A percentile compares a stretch with the other conserved stretches of the same genome.
These are phyloP conservation scores for Manacus vitellinus DNA, from an alignment of 2,113 vertebrate species.

Conservation along the genomic window DNA sequence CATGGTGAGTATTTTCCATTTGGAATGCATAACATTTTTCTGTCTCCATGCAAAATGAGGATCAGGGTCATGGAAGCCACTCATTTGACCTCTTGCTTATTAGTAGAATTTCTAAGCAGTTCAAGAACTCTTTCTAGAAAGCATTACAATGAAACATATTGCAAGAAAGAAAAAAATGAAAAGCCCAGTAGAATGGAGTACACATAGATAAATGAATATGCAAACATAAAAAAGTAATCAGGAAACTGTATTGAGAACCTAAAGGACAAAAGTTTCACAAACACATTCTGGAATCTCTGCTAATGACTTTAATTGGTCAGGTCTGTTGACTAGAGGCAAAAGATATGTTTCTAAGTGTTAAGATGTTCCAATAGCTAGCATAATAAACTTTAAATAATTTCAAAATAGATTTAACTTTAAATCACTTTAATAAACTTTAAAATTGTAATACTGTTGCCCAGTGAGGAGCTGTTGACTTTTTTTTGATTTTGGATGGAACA, in stretches of 20 bases:
- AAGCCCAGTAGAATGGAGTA: neutral
- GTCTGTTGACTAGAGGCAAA: neutral
- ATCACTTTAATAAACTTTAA: neutral
- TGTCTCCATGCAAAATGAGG: neutral
- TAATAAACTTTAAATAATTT: neutral
- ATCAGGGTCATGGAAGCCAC: neutral
- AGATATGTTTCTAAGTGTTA: neutral
- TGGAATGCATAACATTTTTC: neutral
- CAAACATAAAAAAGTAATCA: neutral
- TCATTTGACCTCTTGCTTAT: neutral
- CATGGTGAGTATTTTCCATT: slow-evolving; percentile 83
- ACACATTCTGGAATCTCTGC: neutral
- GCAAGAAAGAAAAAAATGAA: neutral
- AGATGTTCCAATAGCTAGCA: neutral
- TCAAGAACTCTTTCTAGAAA: neutral
- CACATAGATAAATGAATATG: neutral
- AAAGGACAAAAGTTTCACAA: neutral
- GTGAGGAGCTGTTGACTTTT: neutral
- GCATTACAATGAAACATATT: neutral
- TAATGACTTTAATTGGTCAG: neutral
- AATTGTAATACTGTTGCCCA: neutral
- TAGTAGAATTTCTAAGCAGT: neutral
- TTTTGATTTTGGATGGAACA: neutral
- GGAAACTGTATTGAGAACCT: neutral
- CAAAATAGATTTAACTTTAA: neutral